Percentiles rank a stretch among this genome's conserved stretches.
Evolutionary conservation across 2,797 vertebrate species (phyloP).

Genomic region (Falco berigora): DNA sequence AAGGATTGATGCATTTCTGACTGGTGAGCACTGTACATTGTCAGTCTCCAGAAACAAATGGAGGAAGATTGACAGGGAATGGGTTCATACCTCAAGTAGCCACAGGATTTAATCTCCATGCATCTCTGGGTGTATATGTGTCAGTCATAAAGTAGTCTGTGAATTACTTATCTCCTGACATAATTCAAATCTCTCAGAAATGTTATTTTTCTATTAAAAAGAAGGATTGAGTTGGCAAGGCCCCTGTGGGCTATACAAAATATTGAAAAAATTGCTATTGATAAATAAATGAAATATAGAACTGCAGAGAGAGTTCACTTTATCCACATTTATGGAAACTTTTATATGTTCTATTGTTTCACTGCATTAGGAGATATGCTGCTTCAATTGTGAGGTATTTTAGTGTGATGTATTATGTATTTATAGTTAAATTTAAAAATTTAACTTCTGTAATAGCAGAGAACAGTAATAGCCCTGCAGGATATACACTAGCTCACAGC

Average conservation of each 20-base stretch:
- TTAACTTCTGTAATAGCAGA: neutral
- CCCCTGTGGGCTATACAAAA: neutral
- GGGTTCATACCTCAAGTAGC: neutral
- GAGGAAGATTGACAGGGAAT: neutral
- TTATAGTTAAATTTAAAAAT: neutral
- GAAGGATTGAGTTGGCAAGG: slow-evolving; percentile 9
- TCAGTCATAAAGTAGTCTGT: neutral
- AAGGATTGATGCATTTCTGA: neutral
- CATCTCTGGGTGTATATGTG: neutral
- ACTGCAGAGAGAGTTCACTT: neutral
- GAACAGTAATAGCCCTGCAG: neutral
- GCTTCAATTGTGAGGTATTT: neutral
- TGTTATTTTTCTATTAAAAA: slow-evolving; percentile 47
- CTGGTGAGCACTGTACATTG: neutral
- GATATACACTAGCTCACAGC: neutral
- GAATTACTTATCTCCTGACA: slow-evolving; percentile 30
- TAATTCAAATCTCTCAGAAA: slow-evolving; percentile 43
- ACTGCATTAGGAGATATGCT: neutral
- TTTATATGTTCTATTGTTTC: neutral
- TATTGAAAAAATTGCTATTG: neutral
- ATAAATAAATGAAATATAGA: neutral
- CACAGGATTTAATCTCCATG: neutral
- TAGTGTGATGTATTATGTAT: neutral
- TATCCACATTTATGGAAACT: neutral
- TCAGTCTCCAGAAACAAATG: slow-evolving; percentile 10